A percentile compares a stretch with the other conserved stretches of the same genome.
phyloP scores from a whole-genome alignment of 1,140 invertebrate species.

The Ceratina calcarata region DNA sequence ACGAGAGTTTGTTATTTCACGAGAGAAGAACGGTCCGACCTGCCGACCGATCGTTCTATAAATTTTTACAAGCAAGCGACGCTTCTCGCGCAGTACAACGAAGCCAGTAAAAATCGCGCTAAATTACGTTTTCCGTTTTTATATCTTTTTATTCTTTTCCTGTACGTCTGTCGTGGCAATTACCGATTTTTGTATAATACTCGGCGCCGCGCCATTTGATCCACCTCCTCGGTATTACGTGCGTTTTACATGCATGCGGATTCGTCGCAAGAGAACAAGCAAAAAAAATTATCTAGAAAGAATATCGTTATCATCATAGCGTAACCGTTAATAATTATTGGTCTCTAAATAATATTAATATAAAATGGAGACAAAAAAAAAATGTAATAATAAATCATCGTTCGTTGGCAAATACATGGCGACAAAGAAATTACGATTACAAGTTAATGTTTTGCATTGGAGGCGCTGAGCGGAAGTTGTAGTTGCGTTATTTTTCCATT shows the following conservation, averaged over 20 bases:
- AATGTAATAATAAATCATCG: slow-evolving; percentile 69
- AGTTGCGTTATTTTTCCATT: slow-evolving; percentile 48
- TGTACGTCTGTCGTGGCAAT: background rate
- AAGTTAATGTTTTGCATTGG: slow-evolving; percentile 71
- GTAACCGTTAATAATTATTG: slow-evolving; percentile 75
- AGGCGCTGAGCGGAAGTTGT: slow-evolving; percentile 78
- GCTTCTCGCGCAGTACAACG: slow-evolving; percentile 54
- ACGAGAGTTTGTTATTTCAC: background rate
- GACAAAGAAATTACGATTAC: slow-evolving; percentile 77
- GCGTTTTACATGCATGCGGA: slow-evolving; percentile 25
- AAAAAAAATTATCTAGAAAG: slow-evolving; percentile 77
- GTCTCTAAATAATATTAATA: slow-evolving; percentile 77
- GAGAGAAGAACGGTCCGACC: background rate
- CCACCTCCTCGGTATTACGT: background rate
- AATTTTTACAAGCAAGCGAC: slow-evolving; percentile 45
- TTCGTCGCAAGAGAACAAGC: slow-evolving; percentile 55
- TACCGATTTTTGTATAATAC: slow-evolving; percentile 1
- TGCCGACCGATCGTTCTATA: slow-evolving; percentile 29
- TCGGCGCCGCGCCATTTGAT: slow-evolving; percentile 11
- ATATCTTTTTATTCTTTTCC: slow-evolving; percentile 19
- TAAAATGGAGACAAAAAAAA: slow-evolving; percentile 76
- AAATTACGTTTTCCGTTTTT: slow-evolving; percentile 29
- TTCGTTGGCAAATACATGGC: slow-evolving; percentile 81
- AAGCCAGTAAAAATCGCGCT: slow-evolving; percentile 54
- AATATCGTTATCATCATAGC: slow-evolving; percentile 75